Evolutionary conservation across 2,113 vertebrate genomes (phyloP), one percentile per base, ranked within the genome.

Genomic region (Columba janthina): DNA sequence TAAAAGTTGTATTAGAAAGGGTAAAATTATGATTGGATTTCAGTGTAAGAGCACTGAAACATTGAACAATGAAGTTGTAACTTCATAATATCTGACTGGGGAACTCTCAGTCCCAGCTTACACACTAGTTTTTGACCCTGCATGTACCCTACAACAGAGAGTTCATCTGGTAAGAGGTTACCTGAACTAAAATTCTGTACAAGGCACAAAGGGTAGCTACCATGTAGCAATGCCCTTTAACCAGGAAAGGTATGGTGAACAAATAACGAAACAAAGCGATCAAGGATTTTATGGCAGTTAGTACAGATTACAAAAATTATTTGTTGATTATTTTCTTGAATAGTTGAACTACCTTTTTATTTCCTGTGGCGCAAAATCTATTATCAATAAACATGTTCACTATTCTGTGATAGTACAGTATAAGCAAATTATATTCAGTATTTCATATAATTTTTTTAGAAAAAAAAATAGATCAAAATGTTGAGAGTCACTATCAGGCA

Each of bases 371-470:
- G 16, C 18, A 48, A 61, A 95, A 64, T 82, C 22, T n/a, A 22
- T 1, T 24, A 11, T 56, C 48, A 57, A 1, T 42, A 19, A 67
- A 51, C 0, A 0, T 10, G 16, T 66, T 81, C 8, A 9, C 10
- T 87, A n/a, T 10, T 57, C 26, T 57, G 4, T 48, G 26, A 22
- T 14, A 8, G 11, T 38, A 34, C 24, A 66, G 22, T 51, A 50
- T 31, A 58, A 79, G 32, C 4, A 73, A 56, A 26, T 65, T 53
- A 16, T 61, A 32, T 65, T 73, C n/a, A 65, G 6, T 1, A 29
- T 89, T 72, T 85, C 3, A 2, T 22, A 6, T 32, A 38, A 12
- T 38, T 38, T 38, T 38, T 38, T 38, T 38, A 38, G 38, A 38
- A 38, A 38, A 38, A 36, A 38, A 38, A 38, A 38, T 38, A 38